Evolutionary conservation across 2,888 invertebrate genomes (phyloP), one percentile per base, ranked within the genome.

Genomic region (Alloscopus bannaensis): DNA sequence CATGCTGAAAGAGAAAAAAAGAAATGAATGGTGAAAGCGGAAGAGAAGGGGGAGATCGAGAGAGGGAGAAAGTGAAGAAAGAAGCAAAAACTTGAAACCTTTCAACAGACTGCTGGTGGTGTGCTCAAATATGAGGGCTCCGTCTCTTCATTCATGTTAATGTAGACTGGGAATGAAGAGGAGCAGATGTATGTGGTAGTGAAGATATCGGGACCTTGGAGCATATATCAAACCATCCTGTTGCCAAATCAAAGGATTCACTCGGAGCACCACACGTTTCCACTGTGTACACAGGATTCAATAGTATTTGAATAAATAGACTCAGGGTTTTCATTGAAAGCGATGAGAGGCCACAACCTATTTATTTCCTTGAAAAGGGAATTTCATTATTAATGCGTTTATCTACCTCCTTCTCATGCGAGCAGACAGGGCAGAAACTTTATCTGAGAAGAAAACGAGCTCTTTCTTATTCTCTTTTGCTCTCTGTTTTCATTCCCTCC

Each of bases 21-120:
- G 18, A 47, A 52, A 24, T 52, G 55, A 55, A 3, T 55, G 8
- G 57, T 24, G 20, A 52, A 52, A 57, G n/a, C n/a, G n/a, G 28
- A 29, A 24, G 2, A 18, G 52, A 22, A 47, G n/a, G n/a, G 47
- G n/a, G 11, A 47, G 13, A 36, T 13, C 42, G 45, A 65, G 24
- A 24, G 26, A 29, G 62, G 22, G 42, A 62, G 36, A 40, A 42
- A 62, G 62, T 16, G 62, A 62, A 47, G 36, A 36, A 36, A 36
- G 13, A 36, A 11, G 45, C n/a, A n/a, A n/a, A n/a, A n/a, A n/a
- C 45, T 45, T 57, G 26, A 55, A 24, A 55, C 55, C 26, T 57
- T 57, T 29, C 57, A 57, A 57, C 57, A 31, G 13, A 52, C 20
- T 52, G 36, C 6, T 36, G 45, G 18, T n/a, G 45, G 18, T n/a